These are phyloP conservation scores for Lasiurus borealis DNA, from an alignment of 2,113 vertebrate species.

Conservation along the genomic window DNA sequence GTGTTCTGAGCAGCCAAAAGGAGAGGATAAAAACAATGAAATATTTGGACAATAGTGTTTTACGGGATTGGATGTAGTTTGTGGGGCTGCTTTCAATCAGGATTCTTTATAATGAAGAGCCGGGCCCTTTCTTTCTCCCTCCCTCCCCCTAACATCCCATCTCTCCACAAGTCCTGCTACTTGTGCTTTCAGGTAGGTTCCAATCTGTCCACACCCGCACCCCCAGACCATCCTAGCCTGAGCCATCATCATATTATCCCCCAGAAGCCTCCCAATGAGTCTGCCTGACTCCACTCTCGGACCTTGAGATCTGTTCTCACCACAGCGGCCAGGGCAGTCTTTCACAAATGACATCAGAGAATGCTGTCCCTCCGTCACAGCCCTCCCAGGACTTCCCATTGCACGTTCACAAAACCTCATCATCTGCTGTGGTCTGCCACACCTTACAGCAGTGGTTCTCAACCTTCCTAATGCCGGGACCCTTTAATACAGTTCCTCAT, in stretches of 20 bases:
- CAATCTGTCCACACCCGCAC: neutral
- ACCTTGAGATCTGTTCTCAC: neutral
- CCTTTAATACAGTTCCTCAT: too few species aligned
- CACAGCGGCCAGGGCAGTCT: neutral
- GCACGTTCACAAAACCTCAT: neutral
- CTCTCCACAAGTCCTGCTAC: neutral
- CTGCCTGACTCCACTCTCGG: neutral
- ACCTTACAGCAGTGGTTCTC: too few species aligned
- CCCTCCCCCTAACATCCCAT: neutral
- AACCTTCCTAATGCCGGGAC: too few species aligned
- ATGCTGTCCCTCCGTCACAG: neutral
- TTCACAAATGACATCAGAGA: neutral
- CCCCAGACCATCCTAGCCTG: neutral
- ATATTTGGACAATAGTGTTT: neutral
- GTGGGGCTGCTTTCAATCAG: slow-evolving; percentile 7
- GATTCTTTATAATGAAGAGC: neutral
- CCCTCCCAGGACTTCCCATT: neutral
- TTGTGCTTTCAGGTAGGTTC: neutral
- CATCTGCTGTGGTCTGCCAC: neutral
- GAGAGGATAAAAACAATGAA: neutral
- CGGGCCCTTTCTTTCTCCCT: neutral
- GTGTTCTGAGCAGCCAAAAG: neutral
- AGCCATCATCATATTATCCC: neutral
- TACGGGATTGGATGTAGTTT: neutral
- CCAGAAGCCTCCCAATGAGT: neutral